phyloP scores from a whole-genome alignment of 2,888 invertebrate genomes.

The Malacosoma neustria region DNA sequence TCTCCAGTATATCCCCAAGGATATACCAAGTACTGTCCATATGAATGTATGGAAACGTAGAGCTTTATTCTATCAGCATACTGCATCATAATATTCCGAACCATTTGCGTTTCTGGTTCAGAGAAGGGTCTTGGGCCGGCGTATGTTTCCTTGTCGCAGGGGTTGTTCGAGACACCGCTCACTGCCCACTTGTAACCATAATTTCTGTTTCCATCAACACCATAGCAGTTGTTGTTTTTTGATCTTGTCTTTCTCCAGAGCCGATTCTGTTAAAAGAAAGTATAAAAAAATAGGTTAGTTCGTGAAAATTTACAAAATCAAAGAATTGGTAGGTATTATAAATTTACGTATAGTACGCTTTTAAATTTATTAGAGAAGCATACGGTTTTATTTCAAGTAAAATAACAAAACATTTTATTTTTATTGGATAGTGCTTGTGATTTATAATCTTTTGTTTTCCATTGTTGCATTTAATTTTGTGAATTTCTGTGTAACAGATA shows the following conservation, averaged over 20 bases:
- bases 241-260: constrained; percentile 79
- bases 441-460: too few relatives aligned
- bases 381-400: too few relatives aligned
- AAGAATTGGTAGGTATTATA: not conserved
- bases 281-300: too few relatives aligned
- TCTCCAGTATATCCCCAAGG: constrained; percentile 77
- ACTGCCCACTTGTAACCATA: constrained; percentile 80
- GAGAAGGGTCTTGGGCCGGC: constrained; percentile 76
- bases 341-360: not conserved
- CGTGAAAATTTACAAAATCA: too few relatives aligned
- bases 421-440: too few relatives aligned
- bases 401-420: too few relatives aligned
- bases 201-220: constrained; percentile 82
- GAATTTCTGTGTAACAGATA: too few relatives aligned
- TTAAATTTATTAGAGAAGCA: too few relatives aligned
- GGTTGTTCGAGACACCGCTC: constrained; percentile 76
- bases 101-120: constrained; percentile 73
- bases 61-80: constrained; percentile 69
- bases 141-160: constrained; percentile 75
- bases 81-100: constrained; percentile 69
- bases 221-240: constrained; percentile 55
- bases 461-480: too few relatives aligned
- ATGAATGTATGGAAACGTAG: constrained; percentile 81
- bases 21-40: constrained; percentile 77
- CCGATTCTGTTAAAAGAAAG: constrained; percentile 62